A percentile compares a stretch with the other conserved stretches of the same genome.
Conservation (phyloP, 2,113 vertebrate species). For the Lethenteron camtschaticum region DNA sequence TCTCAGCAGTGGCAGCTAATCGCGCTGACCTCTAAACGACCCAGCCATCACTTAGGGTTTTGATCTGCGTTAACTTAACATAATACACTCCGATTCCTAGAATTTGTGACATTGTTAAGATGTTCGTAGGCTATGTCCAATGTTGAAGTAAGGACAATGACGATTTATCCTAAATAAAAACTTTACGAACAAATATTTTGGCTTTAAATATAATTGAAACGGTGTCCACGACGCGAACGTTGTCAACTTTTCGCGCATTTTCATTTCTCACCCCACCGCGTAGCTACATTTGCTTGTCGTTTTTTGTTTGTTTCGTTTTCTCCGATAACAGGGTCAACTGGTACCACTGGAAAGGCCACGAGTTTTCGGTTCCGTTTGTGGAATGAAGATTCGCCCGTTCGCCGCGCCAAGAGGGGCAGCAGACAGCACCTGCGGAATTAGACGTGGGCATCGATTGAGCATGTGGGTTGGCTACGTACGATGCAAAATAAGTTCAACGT, state of each 20-base stretch:
- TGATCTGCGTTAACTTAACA: too few species aligned
- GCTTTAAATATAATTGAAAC: neutral
- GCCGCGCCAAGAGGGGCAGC: too few species aligned
- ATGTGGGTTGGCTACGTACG: too few species aligned
- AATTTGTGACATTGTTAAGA: too few species aligned
- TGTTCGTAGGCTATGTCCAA: neutral
- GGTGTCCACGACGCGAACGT: neutral
- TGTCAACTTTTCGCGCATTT: too few species aligned
- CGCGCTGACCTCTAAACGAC: too few species aligned
- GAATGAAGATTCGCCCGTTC: constrained; percentile 56
- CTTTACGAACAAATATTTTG: neutral
- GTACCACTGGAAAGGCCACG: constrained; percentile 98
- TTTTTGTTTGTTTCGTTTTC: constrained; percentile 6
- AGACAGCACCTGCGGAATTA: too few species aligned
- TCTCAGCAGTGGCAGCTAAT: too few species aligned
- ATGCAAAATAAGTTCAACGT: too few species aligned
- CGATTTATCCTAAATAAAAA: neutral
- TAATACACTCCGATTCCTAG: too few species aligned
- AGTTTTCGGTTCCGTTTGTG: constrained; percentile 75
- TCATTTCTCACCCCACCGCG: neutral
- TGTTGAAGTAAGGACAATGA: neutral
- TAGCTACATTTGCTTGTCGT: neutral
- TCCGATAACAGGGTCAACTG: constrained; percentile 66
- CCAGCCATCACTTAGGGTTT: too few species aligned
- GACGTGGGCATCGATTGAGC: too few species aligned